These are phyloP conservation scores for Macaria notata DNA, from an alignment of 2,888 invertebrate species.

Conservation along the genomic window DNA sequence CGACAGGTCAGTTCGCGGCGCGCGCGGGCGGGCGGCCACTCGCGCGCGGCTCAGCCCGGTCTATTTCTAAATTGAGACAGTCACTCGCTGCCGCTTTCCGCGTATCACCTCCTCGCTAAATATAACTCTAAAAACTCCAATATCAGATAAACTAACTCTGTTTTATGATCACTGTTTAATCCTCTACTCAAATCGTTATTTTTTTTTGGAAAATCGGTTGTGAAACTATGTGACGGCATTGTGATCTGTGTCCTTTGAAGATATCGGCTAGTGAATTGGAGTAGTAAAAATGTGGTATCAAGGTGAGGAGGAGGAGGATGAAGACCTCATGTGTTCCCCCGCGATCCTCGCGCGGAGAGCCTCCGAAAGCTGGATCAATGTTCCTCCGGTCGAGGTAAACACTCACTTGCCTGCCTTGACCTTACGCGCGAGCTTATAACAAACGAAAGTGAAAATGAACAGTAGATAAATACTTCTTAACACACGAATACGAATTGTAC, in stretches of 20 bases:
- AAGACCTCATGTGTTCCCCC: slow-evolving; percentile 93
- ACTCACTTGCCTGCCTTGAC: slow-evolving; percentile 24
- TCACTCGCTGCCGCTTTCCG: slow-evolving; percentile 76
- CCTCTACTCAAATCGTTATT: no score
- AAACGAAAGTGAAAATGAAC: background rate
- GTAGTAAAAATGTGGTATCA: slow-evolving; percentile 87
- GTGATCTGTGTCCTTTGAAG: slow-evolving; percentile 28
- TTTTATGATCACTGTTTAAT: no score
- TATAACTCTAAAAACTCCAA: slow-evolving; percentile 51
- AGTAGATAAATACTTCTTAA: no score
- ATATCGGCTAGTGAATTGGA: slow-evolving; percentile 25
- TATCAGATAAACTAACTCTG: slow-evolving; percentile 38
- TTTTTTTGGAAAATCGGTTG: no score
- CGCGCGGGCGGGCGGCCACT: slow-evolving; percentile 32
- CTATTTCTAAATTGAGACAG: slow-evolving; percentile 82
- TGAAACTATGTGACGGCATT: slow-evolving; percentile 25
- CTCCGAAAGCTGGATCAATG: slow-evolving; percentile 94
- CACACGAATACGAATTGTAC: no score
- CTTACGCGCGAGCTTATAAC: slow-evolving; percentile 10
- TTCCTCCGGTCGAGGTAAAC: slow-evolving; percentile 92
- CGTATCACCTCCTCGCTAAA: slow-evolving; percentile 74
- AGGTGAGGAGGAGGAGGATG: slow-evolving; percentile 91
- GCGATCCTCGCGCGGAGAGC: slow-evolving; percentile 93
- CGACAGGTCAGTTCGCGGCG: slow-evolving; percentile 19
- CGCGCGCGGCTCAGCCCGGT: slow-evolving; percentile 66